These are phyloP conservation scores for Gerris lacustris DNA, from an alignment of 2,888 invertebrate genomes.

Conservation along the genomic window DNA sequence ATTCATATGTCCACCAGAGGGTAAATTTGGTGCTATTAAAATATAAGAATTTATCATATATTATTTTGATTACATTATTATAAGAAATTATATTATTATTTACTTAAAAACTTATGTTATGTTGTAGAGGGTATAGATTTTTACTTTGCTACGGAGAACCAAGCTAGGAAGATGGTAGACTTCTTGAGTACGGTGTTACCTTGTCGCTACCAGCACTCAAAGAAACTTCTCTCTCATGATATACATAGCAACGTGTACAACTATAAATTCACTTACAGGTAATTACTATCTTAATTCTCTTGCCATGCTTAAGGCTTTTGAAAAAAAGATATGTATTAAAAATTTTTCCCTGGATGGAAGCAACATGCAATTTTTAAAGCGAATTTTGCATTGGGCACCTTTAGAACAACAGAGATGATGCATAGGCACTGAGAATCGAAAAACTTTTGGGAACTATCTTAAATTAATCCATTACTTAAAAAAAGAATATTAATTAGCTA, in stretches of 20 bases:
- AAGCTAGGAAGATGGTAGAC: conserved; percentile 90
- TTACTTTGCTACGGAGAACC: conserved; percentile 75
- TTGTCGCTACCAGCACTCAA: conserved; percentile 74
- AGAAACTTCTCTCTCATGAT: conserved; percentile 93
- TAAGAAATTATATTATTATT: neutral
- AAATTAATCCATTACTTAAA: too few relatives aligned
- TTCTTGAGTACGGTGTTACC: conserved; percentile 82
- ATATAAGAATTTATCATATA: too few relatives aligned
- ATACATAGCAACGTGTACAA: conserved; percentile 92
- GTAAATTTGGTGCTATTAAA: too few relatives aligned
- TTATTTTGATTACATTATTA: too few relatives aligned
- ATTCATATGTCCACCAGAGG: too few relatives aligned
- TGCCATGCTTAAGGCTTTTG: neutral
- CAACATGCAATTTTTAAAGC: conserved; percentile 3
- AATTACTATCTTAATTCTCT: conserved; percentile 15
- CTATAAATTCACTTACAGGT: conserved; percentile 79
- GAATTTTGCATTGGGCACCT: too few relatives aligned
- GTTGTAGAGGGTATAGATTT: conserved; percentile 84
- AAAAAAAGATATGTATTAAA: neutral
- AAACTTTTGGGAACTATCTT: too few relatives aligned
- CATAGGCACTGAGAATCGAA: too few relatives aligned
- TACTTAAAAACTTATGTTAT: neutral
- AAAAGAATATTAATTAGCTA: too few relatives aligned
- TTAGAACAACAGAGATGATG: too few relatives aligned
- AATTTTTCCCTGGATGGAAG: neutral